Conservation (phyloP, 2,888 invertebrate genomes). For the Eulithis testata region DNA sequence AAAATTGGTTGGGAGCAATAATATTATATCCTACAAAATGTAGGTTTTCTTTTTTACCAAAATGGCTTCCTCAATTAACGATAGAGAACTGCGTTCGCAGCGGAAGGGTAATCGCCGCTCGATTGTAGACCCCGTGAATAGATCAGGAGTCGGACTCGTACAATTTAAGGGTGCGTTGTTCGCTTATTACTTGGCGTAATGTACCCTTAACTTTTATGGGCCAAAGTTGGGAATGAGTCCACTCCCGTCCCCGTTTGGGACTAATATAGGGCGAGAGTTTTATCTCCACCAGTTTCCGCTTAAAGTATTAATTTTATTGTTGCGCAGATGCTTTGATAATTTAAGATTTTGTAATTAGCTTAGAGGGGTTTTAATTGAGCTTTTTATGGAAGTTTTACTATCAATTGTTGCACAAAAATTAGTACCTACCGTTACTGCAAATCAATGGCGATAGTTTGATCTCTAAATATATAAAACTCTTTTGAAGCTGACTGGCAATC, state of each 20-base stretch:
- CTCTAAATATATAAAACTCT: too few species aligned
- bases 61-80: conserved; percentile 21
- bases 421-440: too few species aligned
- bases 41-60: conserved; percentile 10
- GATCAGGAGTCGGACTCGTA: conserved; percentile 62
- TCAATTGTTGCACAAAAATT: too few species aligned
- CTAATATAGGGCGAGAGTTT: conserved; percentile 75
- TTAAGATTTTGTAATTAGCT: conserved; percentile 36
- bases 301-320: conserved; percentile 69
- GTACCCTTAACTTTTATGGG: conserved; percentile 83
- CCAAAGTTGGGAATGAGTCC: conserved; percentile 74
- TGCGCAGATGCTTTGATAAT: conserved; percentile 44
- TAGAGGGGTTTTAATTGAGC: conserved; percentile 28
- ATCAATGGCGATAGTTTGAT: too few species aligned
- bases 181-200: conserved; percentile 81
- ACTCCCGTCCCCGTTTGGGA: conserved; percentile 58
- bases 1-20: too few species aligned
- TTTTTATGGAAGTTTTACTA: conserved; percentile 8
- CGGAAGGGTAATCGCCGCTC: conserved; percentile 32
- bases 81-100: conserved; percentile 25
- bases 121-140: conserved; percentile 52
- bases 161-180: conserved; percentile 75
- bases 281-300: conserved; percentile 68
- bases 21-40: background rate
- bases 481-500: too few species aligned